Evolutionary conservation across 2,113 vertebrate genomes (phyloP), one percentile per base, ranked within the genome.

Genomic region (Paracanthobrama guichenoti): DNA sequence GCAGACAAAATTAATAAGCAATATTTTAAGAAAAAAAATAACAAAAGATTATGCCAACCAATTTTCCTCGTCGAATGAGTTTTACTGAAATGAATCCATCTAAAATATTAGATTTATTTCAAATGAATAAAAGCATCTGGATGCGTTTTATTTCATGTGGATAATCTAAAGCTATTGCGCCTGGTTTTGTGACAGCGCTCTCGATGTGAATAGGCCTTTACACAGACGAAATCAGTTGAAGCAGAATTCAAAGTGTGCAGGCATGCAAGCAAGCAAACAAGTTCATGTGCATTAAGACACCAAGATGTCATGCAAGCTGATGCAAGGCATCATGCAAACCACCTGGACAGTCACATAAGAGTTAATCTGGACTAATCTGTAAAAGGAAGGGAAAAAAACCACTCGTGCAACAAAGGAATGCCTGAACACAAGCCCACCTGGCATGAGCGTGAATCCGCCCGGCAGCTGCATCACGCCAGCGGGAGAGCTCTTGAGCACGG

Each of bases 391-490:
- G 9, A 28, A 64, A 46, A 26, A 4, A 62, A n/a, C n/a, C n/a
- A n/a, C n/a, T n/a, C n/a, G n/a, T 39, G 18, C 7, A 28, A 18
- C 5, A 22, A 48, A 50, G 2, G 3, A 16, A 53, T 3, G 22
- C 22, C 50, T 14, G 16, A 35, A 62, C 24, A 18, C n/a, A 28
- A 16, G 6, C 53, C 42, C 53, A 99, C 97, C 96, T 90, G 97
- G 95, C 97, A 98, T 96, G 87, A 99, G 93, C 13, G 97, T 96
- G 91, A 98, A 97, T 89, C 97, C 95, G 12, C 94, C 92, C 57
- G 97, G 96, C 86, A 98, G 92, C 42, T 95, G 95, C 91, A 98
- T 94, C 16, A 98, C 94, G 18, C 97, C 94, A 60, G 94, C 94
- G 0, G 95, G 93, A 48, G 94, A 90, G 66, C 93, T 93, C 93